These are phyloP conservation scores for Hofmannophila pseudospretella DNA, from an alignment of 2,888 invertebrate species.

Conservation along the genomic window DNA sequence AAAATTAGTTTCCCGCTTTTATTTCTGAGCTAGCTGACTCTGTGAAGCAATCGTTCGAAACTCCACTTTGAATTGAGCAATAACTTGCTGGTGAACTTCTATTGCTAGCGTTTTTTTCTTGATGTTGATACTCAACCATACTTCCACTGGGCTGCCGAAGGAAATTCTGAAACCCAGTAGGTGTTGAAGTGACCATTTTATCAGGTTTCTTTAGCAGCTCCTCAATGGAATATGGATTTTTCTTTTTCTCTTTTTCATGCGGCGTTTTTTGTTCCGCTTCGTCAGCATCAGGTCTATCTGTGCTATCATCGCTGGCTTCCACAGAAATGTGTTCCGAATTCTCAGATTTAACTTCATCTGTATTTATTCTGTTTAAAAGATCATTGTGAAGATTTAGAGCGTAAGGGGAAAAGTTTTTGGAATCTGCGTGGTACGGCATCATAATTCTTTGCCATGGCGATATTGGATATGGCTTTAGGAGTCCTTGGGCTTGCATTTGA, in stretches of 20 bases:
- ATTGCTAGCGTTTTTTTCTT: slow-evolving; percentile 50
- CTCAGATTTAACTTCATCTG: slow-evolving; percentile 64
- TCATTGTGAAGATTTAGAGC: slow-evolving; percentile 55
- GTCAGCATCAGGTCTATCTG: slow-evolving; percentile 70
- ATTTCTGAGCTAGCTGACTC: slow-evolving; percentile 59
- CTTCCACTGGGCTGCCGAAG: slow-evolving; percentile 79
- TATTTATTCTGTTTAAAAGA: slow-evolving; percentile 51
- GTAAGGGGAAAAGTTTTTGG: slow-evolving; percentile 60
- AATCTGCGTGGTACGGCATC: slow-evolving; percentile 70
- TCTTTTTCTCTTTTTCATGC: slow-evolving; percentile 76
- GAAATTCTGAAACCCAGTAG: slow-evolving; percentile 59
- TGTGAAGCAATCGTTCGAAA: slow-evolving; percentile 60
- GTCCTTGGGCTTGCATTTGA: slow-evolving; percentile 66
- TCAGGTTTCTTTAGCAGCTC: slow-evolving; percentile 90
- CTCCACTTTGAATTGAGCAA: slow-evolving; percentile 60
- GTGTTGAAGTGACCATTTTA: slow-evolving; percentile 67
- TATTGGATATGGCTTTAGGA: slow-evolving; percentile 71
- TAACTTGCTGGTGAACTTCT: slow-evolving; percentile 69
- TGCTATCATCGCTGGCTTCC: slow-evolving; percentile 79
- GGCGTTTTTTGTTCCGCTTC: slow-evolving; percentile 51
- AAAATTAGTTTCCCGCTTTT: slow-evolving; percentile 52
- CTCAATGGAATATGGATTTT: slow-evolving; percentile 92
- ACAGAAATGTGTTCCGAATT: slow-evolving; percentile 69
- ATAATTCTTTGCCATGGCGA: slow-evolving; percentile 79
- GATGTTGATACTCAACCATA: slow-evolving; percentile 67